These are phyloP conservation scores for Dexiosoma caninum DNA, from an alignment of 2,888 invertebrate genomes.

Conservation along the genomic window DNA sequence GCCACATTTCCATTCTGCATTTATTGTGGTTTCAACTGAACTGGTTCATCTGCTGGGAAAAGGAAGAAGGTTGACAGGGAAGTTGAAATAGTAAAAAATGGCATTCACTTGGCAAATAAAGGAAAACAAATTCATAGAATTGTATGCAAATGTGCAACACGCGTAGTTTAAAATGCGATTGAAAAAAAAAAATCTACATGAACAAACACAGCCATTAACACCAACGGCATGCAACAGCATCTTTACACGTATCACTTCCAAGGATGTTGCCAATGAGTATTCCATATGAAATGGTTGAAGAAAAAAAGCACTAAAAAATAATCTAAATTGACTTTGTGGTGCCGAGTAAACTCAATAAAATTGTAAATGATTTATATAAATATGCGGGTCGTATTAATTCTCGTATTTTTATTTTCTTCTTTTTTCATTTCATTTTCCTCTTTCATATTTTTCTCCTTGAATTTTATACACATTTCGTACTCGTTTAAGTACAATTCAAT, in stretches of 20 bases:
- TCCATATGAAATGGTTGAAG: slow-evolving; percentile 2
- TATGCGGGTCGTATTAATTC: not conserved
- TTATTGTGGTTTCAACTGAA: not conserved
- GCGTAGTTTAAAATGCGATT: slow-evolving; percentile 33
- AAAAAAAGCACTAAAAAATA: slow-evolving; percentile 16
- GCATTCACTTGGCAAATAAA: not conserved
- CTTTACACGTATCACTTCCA: slow-evolving; percentile 2
- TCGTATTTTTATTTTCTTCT: not conserved
- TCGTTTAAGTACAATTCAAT: not conserved
- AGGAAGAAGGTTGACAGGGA: slow-evolving; percentile 7
- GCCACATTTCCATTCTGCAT: not conserved
- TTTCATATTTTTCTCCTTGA: not conserved
- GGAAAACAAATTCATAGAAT: not conserved
- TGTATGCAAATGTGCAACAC: slow-evolving; percentile 56
- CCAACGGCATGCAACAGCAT: slow-evolving; percentile 1
- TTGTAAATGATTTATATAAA: slow-evolving; percentile 58
- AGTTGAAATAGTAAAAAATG: not conserved
- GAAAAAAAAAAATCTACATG: not conserved
- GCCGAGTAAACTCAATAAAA: slow-evolving; percentile 60
- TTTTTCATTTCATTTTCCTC: not conserved
- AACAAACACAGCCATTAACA: not conserved
- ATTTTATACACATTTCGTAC: not conserved
- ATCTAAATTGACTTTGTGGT: slow-evolving; percentile 57
- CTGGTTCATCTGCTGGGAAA: not conserved
- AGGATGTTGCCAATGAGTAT: slow-evolving; percentile 18